Evolutionary conservation across 1,140 invertebrate genomes (phyloP), one percentile per base, ranked within the genome.

Genomic region (Lordiphosa stackelbergi): DNA sequence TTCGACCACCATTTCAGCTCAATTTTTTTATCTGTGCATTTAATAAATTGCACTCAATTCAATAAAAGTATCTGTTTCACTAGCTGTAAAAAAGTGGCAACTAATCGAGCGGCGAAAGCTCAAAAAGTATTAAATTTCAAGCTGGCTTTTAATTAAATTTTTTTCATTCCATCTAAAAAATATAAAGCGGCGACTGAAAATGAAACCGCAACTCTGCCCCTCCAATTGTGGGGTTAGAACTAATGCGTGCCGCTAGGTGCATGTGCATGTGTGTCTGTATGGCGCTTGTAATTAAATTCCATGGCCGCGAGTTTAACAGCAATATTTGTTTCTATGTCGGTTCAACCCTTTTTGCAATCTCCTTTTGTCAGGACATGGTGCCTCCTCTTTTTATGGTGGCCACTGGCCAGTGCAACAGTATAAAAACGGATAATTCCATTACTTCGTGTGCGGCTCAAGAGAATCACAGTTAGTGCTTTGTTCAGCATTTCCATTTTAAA

Each of bases 231-330:
- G 53, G 60, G 54, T 57, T 47, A 57, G 42, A 34, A 53, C 9
- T 40, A 38, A 35, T 43, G 41, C 46, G 28, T 38, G 41, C 12
- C n/a, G 53, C 38, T 49, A 34, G 24, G 9, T 37, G 42, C 42
- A 10, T 40, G 6, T 8, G 31, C 16, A 43, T 22, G 49, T 36
- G 35, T 52, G 57, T 53, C 45, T 53, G 60, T 48, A 54, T 56
- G 59, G 28, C 51, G 68, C 58, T 57, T 81, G 71, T 83, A 83
- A 83, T 83, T 83, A 83, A 83, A 83, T 83, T 83, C 78, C 69
- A 63, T 83, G 54, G 73, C 72, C 66, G 77, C 72, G 70, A 71
- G 69, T 71, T 60, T 68, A 71, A 69, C 60, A 64, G 59, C 52
- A 64, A 73, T 83, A 83, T 83, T 83, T 83, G 77, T 75, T 83